These are phyloP conservation scores for Eucidaris tribuloides DNA, from an alignment of 35 echinoderm and acorn worm species.

Conservation along the genomic window DNA sequence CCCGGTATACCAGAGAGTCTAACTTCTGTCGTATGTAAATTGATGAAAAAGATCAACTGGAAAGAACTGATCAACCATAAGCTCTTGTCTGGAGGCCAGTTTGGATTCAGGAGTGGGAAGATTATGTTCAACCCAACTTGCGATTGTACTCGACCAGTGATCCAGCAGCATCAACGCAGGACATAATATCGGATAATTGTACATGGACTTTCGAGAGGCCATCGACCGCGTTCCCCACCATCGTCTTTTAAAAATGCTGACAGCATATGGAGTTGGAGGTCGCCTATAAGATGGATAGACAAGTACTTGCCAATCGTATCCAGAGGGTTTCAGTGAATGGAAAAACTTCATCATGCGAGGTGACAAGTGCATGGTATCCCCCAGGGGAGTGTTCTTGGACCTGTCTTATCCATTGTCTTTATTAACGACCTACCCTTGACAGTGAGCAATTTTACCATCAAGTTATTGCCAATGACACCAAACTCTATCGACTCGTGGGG, in stretches of 20 bases:
- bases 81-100: neutral
- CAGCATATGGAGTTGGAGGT: neutral
- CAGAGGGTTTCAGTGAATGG: no score
- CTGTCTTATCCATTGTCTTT: no score
- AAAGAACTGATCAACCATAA: slow-evolving; percentile 17
- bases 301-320: no score
- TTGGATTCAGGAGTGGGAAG: neutral
- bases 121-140: neutral
- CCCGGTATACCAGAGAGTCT: slow-evolving; percentile 12
- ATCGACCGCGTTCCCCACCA: neutral
- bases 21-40: slow-evolving; percentile 23
- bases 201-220: neutral
- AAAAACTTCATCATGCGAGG: neutral
- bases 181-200: neutral
- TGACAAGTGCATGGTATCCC: neutral
- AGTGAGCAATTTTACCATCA: no score
- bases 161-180: neutral
- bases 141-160: neutral
- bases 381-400: neutral
- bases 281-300: neutral
- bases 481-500: neutral
- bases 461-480: slow-evolving; percentile 18
- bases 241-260: neutral
- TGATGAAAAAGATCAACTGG: slow-evolving; percentile 8
- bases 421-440: no score